phyloP scores from a whole-genome alignment of 2,888 invertebrate species.

The Matsumyia berberina region DNA sequence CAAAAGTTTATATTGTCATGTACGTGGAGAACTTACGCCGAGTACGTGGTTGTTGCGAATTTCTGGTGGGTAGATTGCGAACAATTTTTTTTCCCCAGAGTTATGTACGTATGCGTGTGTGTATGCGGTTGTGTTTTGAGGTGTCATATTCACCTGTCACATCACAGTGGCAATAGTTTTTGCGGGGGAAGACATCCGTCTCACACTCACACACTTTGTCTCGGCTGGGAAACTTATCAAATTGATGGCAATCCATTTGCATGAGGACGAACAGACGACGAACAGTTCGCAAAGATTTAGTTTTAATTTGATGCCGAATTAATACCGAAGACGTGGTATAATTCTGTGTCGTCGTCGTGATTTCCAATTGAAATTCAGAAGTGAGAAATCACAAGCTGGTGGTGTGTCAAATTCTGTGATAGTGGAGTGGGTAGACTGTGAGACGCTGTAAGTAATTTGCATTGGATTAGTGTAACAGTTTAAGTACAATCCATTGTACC shows the following conservation, averaged over 20 bases:
- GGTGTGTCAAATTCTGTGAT: not conserved
- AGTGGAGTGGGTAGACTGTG: not conserved
- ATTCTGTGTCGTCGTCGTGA: constrained; percentile 20
- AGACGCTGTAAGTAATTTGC: too few relatives aligned
- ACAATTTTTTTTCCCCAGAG: constrained; percentile 34
- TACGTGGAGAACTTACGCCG: constrained; percentile 74
- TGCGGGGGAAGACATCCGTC: constrained; percentile 9
- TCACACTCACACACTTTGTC: constrained; percentile 6
- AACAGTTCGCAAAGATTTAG: constrained; percentile 68
- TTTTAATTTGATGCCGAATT: constrained; percentile 70
- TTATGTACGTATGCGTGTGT: constrained; percentile 13
- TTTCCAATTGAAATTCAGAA: constrained; percentile 25
- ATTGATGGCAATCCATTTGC: constrained; percentile 72
- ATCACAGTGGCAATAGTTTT: constrained; percentile 68
- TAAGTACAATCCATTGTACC: too few relatives aligned
- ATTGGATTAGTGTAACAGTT: too few relatives aligned
- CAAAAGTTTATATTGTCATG: constrained; percentile 76
- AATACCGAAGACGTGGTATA: constrained; percentile 63
- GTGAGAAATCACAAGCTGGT: not conserved
- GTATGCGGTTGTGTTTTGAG: constrained; percentile 48
- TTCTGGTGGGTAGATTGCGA: constrained; percentile 43
- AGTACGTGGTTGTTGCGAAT: constrained; percentile 74
- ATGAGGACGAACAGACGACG: constrained; percentile 45
- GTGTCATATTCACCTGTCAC: constrained; percentile 76
- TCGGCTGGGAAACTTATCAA: constrained; percentile 49